Evolutionary conservation across 1,140 invertebrate genomes (phyloP), one percentile per base, ranked within the genome.

Genomic region (Drosophila jambulina): DNA sequence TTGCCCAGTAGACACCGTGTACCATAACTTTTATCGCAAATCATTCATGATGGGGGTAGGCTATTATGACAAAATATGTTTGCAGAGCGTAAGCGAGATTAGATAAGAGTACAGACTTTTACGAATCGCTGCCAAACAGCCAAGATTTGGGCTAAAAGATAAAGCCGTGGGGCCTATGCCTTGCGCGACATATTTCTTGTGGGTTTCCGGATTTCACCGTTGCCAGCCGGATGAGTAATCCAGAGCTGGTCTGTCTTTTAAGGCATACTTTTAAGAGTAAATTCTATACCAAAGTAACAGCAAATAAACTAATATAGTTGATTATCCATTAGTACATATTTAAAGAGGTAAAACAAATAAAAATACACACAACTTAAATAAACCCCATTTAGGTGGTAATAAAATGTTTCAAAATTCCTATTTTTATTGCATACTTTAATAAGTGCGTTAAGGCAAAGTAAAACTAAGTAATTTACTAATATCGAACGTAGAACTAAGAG

Each of bases 151-250:
- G 10, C 27, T 21, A 32, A 27, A 34, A 27, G 46, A 70, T 70
- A 69, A 67, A 43, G 21, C 15, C 7, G 5, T 19, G 3, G 3
- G 25, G 9, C n/a, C 15, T 9, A 40, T 17, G 10, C 42, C 7
- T 21, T 7, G 32, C 10, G 15, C 19, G 61, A 42, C 53, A 59
- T 64, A 43, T 3, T 34, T 23, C 19, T 60, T 34, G 6, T 19
- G 29, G 59, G 10, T 23, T 43, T 69, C 65, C 65, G 65, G 60
- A 43, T 27, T 27, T 65, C 21, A 19, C 4, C 27, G 65, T 69
- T 69, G 65, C 46, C 29, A 69, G 46, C n/a, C 51, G 65, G 42
- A 42, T 70, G 65, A 72, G 19, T 70, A 70, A 71, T 32, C 7
- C n/a, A 19, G 3, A 6, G 19, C n/a, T 54, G n/a, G 9, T 2